A percentile compares a stretch with the other conserved stretches of the same genome.
Evolutionary conservation across 2,113 vertebrate species (phyloP).

Genomic region (Ploceus nigricollis): DNA sequence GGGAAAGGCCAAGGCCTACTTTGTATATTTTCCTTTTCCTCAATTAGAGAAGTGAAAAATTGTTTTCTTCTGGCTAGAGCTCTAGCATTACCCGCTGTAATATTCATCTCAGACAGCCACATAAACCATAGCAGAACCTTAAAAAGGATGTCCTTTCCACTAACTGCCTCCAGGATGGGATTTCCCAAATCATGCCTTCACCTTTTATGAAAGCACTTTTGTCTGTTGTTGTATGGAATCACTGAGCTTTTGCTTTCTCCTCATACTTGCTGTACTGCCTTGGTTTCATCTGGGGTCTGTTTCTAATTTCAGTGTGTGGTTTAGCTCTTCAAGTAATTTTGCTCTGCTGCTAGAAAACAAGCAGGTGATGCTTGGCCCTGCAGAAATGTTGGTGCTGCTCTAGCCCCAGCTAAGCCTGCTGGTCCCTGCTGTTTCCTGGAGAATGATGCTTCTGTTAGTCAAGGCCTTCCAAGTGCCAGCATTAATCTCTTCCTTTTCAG

Average conservation of each 20-base stretch:
- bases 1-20: not conserved
- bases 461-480: not conserved
- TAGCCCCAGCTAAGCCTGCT: not conserved
- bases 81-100: not conserved
- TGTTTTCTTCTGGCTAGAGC: not conserved
- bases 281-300: not conserved
- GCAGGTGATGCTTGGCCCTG: not conserved
- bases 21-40: not conserved
- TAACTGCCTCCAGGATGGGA: not conserved
- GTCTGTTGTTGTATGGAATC: not conserved
- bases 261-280: not conserved
- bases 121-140: not conserved
- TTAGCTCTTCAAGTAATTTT: not conserved
- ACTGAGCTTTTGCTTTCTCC: not conserved
- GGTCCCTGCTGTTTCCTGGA: not conserved
- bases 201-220: not conserved
- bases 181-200: not conserved
- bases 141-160: not conserved
- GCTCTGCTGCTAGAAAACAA: not conserved
- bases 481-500: not conserved
- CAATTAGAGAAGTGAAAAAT: not conserved
- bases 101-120: not conserved
- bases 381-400: not conserved
- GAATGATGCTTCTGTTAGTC: not conserved
- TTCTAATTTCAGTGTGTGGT: not conserved